Percentiles rank a stretch among this genome's conserved stretches.
Conservation (phyloP, 2,113 vertebrate species). For the Plestiodon gilberti region DNA sequence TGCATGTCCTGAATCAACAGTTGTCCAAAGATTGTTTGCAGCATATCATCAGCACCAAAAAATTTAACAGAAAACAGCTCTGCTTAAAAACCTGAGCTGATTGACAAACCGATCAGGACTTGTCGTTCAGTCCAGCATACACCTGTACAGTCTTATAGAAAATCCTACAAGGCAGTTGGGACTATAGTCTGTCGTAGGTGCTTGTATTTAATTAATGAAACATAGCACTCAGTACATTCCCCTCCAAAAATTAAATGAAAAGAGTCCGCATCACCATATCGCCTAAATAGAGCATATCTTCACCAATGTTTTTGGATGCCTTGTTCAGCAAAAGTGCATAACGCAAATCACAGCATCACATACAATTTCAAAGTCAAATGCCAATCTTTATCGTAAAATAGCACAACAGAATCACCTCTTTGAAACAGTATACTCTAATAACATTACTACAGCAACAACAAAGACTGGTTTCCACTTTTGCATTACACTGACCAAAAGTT, state of each 20-base stretch:
- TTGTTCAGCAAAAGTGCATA: background rate
- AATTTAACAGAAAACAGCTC: background rate
- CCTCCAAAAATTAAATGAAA: background rate
- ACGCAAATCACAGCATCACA: background rate
- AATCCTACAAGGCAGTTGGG: background rate
- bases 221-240: background rate
- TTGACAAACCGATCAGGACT: background rate
- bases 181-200: background rate
- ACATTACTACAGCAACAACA: constrained; percentile 7
- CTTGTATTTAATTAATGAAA: constrained; percentile 20
- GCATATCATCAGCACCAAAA: background rate
- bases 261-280: background rate
- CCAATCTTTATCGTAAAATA: constrained; percentile 43
- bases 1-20: background rate
- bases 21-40: background rate
- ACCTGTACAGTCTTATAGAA: background rate
- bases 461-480: background rate
- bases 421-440: constrained; percentile 13
- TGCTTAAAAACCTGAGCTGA: background rate
- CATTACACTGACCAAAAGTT: constrained; percentile 24
- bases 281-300: constrained; percentile 40
- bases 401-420: constrained; percentile 20
- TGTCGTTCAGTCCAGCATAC: background rate
- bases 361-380: constrained; percentile 30
- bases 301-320: constrained; percentile 54